phyloP scores from a whole-genome alignment of 2,888 invertebrate species.

The Campoletis raptor region DNA sequence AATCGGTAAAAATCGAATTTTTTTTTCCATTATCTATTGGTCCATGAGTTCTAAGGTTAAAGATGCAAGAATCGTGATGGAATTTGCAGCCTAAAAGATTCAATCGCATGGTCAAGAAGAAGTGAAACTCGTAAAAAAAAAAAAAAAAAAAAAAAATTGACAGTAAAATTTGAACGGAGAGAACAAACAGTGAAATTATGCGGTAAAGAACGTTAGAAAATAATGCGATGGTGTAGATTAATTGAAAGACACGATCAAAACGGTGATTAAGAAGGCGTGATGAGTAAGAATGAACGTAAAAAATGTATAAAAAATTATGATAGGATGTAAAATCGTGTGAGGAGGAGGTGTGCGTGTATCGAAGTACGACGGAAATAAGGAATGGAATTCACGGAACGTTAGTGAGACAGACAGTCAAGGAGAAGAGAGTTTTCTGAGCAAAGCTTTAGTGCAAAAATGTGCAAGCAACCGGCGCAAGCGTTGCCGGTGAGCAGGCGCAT shows the following conservation, averaged over 20 bases:
- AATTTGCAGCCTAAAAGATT: neutral
- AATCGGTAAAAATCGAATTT: no score
- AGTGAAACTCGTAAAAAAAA: neutral
- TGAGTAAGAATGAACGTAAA: neutral
- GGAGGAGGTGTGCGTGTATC: constrained; percentile 48
- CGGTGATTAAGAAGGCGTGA: neutral
- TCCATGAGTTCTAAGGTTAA: no score
- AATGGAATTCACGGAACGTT: constrained; percentile 68
- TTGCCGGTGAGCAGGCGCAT: constrained; percentile 18
- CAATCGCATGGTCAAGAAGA: neutral
- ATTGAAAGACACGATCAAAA: constrained; percentile 1
- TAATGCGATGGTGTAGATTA: neutral
- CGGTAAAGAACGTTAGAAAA: neutral
- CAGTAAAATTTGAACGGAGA: neutral
- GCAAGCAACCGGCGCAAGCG: constrained; percentile 2
- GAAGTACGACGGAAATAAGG: constrained; percentile 62
- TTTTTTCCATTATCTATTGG: no score
- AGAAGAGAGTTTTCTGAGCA: constrained; percentile 28
- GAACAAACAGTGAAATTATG: neutral
- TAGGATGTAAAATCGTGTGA: constrained; percentile 33
- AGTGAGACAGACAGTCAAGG: neutral
- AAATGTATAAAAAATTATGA: neutral
- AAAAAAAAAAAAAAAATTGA: neutral
- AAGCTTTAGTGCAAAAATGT: constrained; percentile 11
- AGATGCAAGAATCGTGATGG: neutral